Conservation (phyloP, 2,888 invertebrate genomes). For the Diarsia rubi region DNA sequence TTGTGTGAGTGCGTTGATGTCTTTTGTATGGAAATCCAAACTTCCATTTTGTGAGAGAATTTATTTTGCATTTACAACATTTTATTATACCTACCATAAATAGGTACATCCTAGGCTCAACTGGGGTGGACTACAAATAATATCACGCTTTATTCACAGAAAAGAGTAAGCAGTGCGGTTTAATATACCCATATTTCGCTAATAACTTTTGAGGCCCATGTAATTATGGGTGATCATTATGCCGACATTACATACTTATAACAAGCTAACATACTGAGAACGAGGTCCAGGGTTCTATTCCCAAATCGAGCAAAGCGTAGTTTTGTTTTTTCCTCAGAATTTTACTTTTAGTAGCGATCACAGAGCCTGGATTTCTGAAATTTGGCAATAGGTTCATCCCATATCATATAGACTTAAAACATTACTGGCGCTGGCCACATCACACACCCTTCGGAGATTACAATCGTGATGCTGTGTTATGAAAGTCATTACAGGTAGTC, state of each 20-base stretch:
- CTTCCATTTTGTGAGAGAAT: neutral
- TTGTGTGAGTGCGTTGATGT: constrained; percentile 69
- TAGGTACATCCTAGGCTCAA: neutral
- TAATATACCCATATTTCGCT: neutral
- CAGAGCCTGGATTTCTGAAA: neutral
- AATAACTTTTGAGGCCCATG: too few relatives aligned
- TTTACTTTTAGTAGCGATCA: neutral
- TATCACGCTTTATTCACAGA: fast-evolving
- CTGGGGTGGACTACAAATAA: neutral
- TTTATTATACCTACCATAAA: neutral
- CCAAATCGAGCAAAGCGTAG: neutral
- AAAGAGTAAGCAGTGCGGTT: neutral
- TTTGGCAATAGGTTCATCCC: neutral
- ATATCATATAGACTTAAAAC: neutral
- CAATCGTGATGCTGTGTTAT: neutral
- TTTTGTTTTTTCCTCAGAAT: neutral
- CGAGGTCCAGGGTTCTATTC: neutral
- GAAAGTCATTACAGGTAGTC: too few relatives aligned
- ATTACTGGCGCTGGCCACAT: neutral
- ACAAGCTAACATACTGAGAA: neutral
- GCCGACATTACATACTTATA: neutral
- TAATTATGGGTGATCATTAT: neutral
- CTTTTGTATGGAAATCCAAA: constrained; percentile 66
- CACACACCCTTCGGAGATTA: too few relatives aligned
- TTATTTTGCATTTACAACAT: neutral